Evolutionary conservation across 2,888 invertebrate species (phyloP).

Genomic region (Gasteruption jaculator): DNA sequence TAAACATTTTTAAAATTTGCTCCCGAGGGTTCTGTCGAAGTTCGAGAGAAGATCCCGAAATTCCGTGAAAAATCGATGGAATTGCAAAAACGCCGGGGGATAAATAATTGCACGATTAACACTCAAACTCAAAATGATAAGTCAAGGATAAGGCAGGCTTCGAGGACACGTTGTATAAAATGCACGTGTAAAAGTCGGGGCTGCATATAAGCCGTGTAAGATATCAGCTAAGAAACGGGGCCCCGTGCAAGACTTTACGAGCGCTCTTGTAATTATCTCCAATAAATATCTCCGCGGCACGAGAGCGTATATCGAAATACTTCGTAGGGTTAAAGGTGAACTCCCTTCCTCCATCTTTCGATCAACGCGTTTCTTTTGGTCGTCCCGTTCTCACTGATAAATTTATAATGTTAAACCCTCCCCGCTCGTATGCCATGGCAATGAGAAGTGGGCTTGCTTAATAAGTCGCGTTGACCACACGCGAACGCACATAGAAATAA

Average conservation of each 20-base stretch:
- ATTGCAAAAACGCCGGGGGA: too few relatives aligned
- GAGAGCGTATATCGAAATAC: slow-evolving; percentile 49
- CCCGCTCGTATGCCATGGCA: slow-evolving; percentile 11
- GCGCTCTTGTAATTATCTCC: slow-evolving; percentile 51
- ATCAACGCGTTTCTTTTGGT: slow-evolving; percentile 46
- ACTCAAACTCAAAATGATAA: too few relatives aligned
- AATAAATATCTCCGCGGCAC: slow-evolving; percentile 51
- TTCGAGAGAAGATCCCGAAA: too few relatives aligned
- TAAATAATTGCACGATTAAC: too few relatives aligned
- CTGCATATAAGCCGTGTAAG: slow-evolving; percentile 39
- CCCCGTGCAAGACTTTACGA: slow-evolving; percentile 48
- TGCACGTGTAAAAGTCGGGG: slow-evolving; percentile 28
- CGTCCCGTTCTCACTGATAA: slow-evolving; percentile 42
- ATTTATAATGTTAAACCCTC: slow-evolving; percentile 42
- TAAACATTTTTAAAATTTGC: too few relatives aligned
- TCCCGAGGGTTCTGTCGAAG: too few relatives aligned
- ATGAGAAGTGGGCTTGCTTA: slow-evolving; percentile 38
- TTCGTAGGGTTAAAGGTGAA: slow-evolving; percentile 44
- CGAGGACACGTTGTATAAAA: slow-evolving; percentile 34
- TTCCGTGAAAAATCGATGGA: too few relatives aligned
- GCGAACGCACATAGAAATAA: slow-evolving; percentile 29
- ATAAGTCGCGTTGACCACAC: slow-evolving; percentile 39
- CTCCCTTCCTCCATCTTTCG: slow-evolving; percentile 45
- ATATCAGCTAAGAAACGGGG: slow-evolving; percentile 46
- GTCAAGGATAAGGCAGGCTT: too few relatives aligned